Percentiles rank a stretch among this genome's conserved stretches.
These are phyloP conservation scores for Carettochelys insculpta DNA, from an alignment of 2,113 vertebrate genomes.

Conservation along the genomic window DNA sequence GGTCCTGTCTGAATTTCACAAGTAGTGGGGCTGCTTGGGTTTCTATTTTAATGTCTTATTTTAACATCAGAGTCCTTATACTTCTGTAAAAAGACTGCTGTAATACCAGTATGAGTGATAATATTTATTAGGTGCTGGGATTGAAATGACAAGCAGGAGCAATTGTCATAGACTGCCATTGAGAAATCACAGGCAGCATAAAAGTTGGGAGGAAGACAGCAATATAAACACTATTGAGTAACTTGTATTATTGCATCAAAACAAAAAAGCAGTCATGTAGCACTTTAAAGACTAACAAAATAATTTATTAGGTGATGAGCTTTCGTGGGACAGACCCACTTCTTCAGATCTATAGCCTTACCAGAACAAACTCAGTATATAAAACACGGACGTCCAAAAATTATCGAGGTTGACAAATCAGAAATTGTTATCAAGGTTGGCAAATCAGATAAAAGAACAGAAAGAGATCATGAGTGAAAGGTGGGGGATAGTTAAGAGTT, in stretches of 20 bases:
- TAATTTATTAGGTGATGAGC: no score
- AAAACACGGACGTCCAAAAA: no score
- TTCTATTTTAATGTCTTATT: neutral
- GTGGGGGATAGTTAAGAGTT: no score
- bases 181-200: accelerated
- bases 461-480: no score
- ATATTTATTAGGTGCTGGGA: accelerated
- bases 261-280: no score
- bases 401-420: no score
- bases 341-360: no score
- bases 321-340: no score
- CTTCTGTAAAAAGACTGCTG: accelerated
- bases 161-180: accelerated
- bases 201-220: neutral
- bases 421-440: no score
- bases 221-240: neutral
- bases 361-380: no score
- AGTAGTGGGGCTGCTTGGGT: accelerated
- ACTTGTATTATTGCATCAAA: neutral
- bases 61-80: neutral
- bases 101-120: accelerated
- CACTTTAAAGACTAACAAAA: no score
- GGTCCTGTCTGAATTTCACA: neutral
- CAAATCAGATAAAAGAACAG: no score
- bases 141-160: neutral